A percentile compares a stretch with the other conserved stretches of the same genome.
Conservation (phyloP, 2,113 vertebrate genomes). For the Eurypyga helias region DNA sequence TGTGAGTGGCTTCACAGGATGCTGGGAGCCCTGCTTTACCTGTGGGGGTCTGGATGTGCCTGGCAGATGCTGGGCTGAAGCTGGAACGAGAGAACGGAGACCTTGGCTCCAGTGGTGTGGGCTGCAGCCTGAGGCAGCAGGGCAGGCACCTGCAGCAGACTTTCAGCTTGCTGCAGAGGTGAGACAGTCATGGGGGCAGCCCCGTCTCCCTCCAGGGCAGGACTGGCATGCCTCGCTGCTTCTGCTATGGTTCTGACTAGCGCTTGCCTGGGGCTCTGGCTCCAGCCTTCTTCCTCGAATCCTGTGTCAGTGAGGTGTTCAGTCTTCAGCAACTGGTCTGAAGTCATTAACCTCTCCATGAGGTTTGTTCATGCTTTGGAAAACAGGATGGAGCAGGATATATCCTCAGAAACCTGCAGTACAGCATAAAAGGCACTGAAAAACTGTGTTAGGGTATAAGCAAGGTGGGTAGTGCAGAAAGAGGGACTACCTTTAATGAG, state of each 20-base stretch:
- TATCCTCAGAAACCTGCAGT: background rate
- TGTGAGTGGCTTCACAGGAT: background rate
- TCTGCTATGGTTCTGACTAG: background rate
- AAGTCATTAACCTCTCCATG: background rate
- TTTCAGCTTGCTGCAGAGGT: rapidly evolving
- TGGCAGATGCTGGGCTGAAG: background rate
- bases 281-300: background rate
- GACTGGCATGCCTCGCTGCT: background rate
- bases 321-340: background rate
- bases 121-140: background rate
- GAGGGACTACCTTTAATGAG: background rate
- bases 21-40: background rate
- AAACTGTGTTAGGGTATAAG: background rate
- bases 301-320: background rate
- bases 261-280: background rate
- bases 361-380: background rate
- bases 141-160: background rate
- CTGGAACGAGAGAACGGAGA: rapidly evolving
- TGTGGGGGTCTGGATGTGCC: background rate
- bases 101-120: background rate
- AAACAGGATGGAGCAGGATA: background rate
- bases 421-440: background rate
- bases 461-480: background rate
- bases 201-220: background rate
- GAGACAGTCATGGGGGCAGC: background rate